Percentiles rank a stretch among this genome's conserved stretches.
phyloP scores from a whole-genome alignment of 1,140 invertebrate genomes.

The Luehdorfia chinensis region DNA sequence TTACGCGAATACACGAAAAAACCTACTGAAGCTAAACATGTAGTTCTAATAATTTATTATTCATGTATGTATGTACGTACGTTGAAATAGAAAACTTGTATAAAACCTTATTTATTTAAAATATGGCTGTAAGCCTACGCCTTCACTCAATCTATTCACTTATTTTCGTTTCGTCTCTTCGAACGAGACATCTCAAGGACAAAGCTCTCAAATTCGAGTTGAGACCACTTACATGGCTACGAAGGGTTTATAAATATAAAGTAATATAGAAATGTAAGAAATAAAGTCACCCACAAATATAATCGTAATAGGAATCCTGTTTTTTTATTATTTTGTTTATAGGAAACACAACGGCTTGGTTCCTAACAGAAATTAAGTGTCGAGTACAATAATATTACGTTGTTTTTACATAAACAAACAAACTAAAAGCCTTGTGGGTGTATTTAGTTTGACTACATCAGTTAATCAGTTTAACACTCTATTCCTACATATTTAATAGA shows the following conservation, averaged over 20 bases:
- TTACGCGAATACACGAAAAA: too few relatives aligned
- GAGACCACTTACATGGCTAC: slow-evolving; percentile 12
- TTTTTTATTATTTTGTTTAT: too few relatives aligned
- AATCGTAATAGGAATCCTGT: neutral
- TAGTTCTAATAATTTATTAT: neutral
- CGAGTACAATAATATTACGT: too few relatives aligned
- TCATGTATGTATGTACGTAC: neutral
- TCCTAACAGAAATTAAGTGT: too few relatives aligned
- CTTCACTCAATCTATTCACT: slow-evolving; percentile 16
- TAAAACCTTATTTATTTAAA: slow-evolving; percentile 5
- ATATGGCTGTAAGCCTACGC: slow-evolving; percentile 13
- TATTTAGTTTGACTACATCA: too few relatives aligned
- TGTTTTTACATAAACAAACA: too few relatives aligned
- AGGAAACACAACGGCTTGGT: too few relatives aligned
- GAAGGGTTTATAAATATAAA: slow-evolving; percentile 10
- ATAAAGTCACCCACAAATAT: slow-evolving; percentile 3
- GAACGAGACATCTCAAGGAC: slow-evolving; percentile 18
- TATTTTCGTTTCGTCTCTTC: slow-evolving; percentile 17
- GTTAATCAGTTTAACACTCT: too few relatives aligned
- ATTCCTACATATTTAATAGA: too few relatives aligned
- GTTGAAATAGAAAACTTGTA: neutral
- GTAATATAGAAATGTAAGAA: slow-evolving; percentile 3
- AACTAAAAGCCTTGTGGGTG: too few relatives aligned
- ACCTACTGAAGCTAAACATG: too few relatives aligned
- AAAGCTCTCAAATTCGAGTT: slow-evolving; percentile 17